Evolutionary conservation across 2,888 invertebrate species (phyloP).

Genomic region (Junonia oenone): DNA sequence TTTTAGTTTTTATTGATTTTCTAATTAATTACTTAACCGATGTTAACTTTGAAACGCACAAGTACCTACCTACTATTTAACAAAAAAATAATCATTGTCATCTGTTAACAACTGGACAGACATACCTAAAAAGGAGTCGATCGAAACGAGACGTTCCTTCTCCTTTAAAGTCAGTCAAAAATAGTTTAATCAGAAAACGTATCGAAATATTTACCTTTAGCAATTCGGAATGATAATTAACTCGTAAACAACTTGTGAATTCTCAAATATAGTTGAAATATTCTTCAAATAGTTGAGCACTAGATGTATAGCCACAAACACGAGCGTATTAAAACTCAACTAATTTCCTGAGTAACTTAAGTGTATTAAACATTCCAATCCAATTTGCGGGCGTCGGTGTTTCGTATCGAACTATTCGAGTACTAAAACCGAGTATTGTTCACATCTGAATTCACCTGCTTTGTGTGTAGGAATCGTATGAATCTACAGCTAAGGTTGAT

Average conservation of each 20-base stretch:
- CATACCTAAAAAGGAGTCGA: too few relatives aligned
- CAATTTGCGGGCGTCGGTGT: neutral
- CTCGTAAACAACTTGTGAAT: neutral
- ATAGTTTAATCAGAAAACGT: too few relatives aligned
- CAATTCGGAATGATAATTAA: neutral
- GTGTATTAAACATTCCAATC: neutral
- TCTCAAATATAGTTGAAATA: neutral
- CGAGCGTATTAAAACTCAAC: neutral
- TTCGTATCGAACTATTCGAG: neutral
- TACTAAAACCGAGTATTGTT: slow-evolving; percentile 1
- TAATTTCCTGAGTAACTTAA: neutral
- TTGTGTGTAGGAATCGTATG: neutral
- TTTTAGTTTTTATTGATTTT: too few relatives aligned
- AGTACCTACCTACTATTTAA: too few relatives aligned
- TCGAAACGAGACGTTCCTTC: too few relatives aligned
- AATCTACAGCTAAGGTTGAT: neutral
- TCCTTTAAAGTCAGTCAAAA: too few relatives aligned
- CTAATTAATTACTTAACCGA: too few relatives aligned
- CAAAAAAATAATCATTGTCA: too few relatives aligned
- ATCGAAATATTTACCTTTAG: neutral
- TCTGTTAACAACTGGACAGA: too few relatives aligned
- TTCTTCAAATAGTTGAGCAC: neutral
- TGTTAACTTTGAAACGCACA: too few relatives aligned
- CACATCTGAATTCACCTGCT: slow-evolving; percentile 3
- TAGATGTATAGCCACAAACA: neutral